Percentiles rank a stretch among this genome's conserved stretches.
Evolutionary conservation across 2,797 vertebrate species (phyloP).

Genomic region (Pipistrellus kuhlii): DNA sequence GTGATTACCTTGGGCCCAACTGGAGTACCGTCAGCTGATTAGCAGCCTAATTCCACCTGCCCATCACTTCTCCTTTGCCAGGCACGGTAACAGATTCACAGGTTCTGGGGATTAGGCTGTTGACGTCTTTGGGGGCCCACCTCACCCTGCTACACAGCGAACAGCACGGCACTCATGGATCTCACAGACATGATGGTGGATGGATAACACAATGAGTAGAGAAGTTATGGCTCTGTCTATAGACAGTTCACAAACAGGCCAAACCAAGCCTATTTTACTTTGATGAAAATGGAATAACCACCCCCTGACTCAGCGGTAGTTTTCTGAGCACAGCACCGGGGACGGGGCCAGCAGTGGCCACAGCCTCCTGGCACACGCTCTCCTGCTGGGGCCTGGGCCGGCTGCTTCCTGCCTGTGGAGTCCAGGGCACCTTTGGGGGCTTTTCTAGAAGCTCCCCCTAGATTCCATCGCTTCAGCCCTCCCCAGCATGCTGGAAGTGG

Average conservation of each 20-base stretch:
- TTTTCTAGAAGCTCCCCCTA: neutral
- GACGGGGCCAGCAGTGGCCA: neutral
- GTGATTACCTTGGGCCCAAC: neutral
- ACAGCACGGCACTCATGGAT: neutral
- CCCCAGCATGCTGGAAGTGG: neutral
- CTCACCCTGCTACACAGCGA: neutral
- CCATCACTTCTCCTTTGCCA: neutral
- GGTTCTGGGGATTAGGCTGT: neutral
- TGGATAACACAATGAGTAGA: neutral
- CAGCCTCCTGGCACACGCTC: neutral
- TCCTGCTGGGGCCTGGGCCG: neutral
- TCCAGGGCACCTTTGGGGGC: neutral
- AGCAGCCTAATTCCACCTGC: neutral
- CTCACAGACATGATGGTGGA: neutral
- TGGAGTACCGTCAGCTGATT: neutral
- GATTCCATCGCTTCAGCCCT: constrained; percentile 1
- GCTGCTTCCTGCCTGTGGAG: neutral
- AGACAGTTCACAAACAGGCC: neutral
- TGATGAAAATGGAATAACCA: neutral
- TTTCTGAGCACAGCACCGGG: neutral
- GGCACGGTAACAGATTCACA: neutral
- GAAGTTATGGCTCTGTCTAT: neutral
- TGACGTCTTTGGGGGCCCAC: neutral
- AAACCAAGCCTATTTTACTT: neutral
- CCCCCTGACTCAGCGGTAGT: neutral